These are phyloP conservation scores for Steinernema khuongi DNA, from an alignment of 1,140 invertebrate species.

Conservation along the genomic window DNA sequence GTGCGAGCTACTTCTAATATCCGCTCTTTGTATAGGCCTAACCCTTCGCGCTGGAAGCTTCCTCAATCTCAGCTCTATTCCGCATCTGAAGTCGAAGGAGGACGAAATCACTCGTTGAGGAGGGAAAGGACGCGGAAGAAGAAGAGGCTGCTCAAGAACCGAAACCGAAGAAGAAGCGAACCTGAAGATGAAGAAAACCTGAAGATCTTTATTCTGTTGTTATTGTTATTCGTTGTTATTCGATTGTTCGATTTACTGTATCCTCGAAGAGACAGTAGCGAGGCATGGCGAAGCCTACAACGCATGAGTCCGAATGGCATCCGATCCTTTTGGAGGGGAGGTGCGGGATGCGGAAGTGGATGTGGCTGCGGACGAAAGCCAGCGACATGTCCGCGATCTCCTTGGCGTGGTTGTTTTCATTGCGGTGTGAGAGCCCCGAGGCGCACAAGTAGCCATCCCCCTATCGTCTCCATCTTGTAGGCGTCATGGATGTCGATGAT, in stretches of 20 bases:
- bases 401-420: conserved; percentile 62
- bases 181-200: background rate
- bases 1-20: background rate
- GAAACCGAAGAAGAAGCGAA: background rate
- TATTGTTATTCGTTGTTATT: background rate
- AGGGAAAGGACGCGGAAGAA: background rate
- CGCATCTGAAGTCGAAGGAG: conserved; percentile 57
- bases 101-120: conserved; percentile 64
- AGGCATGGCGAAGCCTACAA: conserved; percentile 79
- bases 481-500: conserved; percentile 92
- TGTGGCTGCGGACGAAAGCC: conserved; percentile 24
- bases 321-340: conserved; percentile 20
- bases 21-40: conserved; percentile 50
- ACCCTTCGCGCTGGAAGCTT: conserved; percentile 62
- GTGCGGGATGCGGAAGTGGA: conserved; percentile 25
- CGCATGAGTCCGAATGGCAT: conserved; percentile 52
- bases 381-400: conserved; percentile 61
- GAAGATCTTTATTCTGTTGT: background rate
- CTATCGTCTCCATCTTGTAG: conserved; percentile 75
- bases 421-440: conserved; percentile 64
- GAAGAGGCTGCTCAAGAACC: background rate
- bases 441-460: conserved; percentile 84
- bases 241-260: conserved; percentile 64
- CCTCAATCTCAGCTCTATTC: conserved; percentile 62
- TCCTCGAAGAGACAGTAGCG: conserved; percentile 69